Percentiles rank a stretch among this genome's conserved stretches.
These are phyloP conservation scores for Hanleya hanleyi DNA, from an alignment of 2,888 invertebrate genomes.

Conservation along the genomic window DNA sequence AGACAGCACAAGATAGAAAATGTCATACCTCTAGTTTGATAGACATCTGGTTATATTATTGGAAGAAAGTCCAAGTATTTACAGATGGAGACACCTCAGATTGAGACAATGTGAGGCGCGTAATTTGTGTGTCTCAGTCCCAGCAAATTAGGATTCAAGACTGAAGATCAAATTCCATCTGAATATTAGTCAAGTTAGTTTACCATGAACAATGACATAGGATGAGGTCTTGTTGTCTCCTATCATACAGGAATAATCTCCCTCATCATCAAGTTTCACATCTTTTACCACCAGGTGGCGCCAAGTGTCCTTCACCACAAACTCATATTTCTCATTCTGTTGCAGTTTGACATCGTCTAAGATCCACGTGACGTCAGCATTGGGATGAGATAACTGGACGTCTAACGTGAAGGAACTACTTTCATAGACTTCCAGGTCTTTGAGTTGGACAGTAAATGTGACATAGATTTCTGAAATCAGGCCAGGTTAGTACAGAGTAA, in stretches of 20 bases:
- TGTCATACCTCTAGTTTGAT: no score
- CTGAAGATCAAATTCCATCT: no score
- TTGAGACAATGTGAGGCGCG: no score
- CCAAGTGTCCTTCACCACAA: constrained; percentile 54
- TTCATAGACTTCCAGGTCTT: constrained; percentile 34
- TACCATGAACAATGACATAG: constrained; percentile 10
- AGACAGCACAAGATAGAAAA: no score
- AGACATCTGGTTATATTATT: no score
- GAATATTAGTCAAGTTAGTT: neutral
- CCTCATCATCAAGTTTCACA: constrained; percentile 69
- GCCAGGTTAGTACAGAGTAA: no score
- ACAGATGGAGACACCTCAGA: no score
- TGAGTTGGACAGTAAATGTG: constrained; percentile 23
- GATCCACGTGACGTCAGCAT: constrained; percentile 22
- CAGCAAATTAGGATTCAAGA: no score
- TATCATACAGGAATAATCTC: constrained; percentile 65
- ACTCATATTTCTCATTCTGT: constrained; percentile 23
- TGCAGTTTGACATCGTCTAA: constrained; percentile 12
- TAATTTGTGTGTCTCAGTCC: no score
- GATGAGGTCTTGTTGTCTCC: constrained; percentile 42
- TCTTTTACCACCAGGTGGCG: constrained; percentile 64
- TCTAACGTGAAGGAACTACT: constrained; percentile 14
- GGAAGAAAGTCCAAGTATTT: no score
- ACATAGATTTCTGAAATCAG: neutral
- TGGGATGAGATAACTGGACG: constrained; percentile 17